Evolutionary conservation across 2,888 invertebrate genomes (phyloP).

Genomic region (Drosophila fungiperda): DNA sequence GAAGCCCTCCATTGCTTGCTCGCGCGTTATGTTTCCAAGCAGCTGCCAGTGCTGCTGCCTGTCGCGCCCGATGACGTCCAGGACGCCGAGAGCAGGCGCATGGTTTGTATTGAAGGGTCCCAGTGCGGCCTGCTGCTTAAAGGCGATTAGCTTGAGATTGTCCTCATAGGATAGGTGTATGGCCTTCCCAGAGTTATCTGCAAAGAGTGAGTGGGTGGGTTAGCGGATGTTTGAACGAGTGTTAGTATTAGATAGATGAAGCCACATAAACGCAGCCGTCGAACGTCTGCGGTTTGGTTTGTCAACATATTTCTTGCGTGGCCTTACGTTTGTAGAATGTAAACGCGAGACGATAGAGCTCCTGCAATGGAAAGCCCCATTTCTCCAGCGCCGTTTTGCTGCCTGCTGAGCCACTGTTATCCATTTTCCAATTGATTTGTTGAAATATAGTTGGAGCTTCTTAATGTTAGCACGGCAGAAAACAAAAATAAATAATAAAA

Average conservation of each 20-base stretch:
- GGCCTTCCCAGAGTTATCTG: conserved; percentile 99
- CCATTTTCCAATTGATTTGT: conserved; percentile 15
- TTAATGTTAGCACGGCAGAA: conserved; percentile 49
- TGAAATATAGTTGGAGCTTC: conserved; percentile 28
- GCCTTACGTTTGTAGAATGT: conserved; percentile 96
- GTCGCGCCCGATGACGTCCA: conserved; percentile 98
- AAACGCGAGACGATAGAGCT: conserved; percentile 95
- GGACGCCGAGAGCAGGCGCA: conserved; percentile 93
- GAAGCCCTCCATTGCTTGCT: conserved; percentile 97
- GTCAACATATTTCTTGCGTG: conserved; percentile 36
- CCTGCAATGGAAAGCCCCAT: conserved; percentile 90
- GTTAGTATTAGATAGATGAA: conserved; percentile 22
- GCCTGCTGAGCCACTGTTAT: conserved; percentile 21
- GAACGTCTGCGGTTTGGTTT: neutral
- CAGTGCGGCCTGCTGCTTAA: conserved; percentile 95
- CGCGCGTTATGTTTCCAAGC: conserved; percentile 93
- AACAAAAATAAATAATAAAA: conserved; percentile 75
- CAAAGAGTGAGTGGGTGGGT: conserved; percentile 10
- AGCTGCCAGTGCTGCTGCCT: conserved; percentile 97
- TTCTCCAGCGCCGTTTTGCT: conserved; percentile 82
- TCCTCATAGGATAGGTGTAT: conserved; percentile 97
- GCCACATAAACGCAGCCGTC: conserved; percentile 30
- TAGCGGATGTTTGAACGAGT: neutral
- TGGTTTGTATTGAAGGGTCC: conserved; percentile 92
- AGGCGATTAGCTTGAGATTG: conserved; percentile 95